Conservation (phyloP, 2,888 invertebrate genomes). For the Candidula unifasciata region DNA sequence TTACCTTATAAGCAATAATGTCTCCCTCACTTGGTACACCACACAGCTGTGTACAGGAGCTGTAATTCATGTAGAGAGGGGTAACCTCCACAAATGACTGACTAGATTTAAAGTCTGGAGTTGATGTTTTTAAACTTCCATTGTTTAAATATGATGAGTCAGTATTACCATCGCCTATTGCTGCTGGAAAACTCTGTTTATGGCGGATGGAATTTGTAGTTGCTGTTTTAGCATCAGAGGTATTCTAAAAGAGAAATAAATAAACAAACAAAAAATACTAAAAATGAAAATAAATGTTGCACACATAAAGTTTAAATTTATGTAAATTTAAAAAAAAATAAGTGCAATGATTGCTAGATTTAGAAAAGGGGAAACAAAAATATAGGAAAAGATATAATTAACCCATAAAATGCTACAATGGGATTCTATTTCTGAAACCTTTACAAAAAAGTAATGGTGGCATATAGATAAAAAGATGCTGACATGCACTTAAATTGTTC, state of each 20-base stretch:
- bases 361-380: no score
- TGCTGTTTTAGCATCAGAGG: background rate
- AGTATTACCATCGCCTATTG: no score
- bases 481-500: no score
- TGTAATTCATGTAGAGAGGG: constrained; percentile 5
- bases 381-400: background rate
- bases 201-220: background rate
- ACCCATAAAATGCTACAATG: no score
- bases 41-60: background rate
- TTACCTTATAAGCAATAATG: constrained; percentile 34
- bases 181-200: background rate
- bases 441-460: no score
- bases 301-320: no score
- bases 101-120: background rate
- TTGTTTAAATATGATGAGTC: no score
- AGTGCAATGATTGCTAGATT: no score
- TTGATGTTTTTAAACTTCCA: background rate
- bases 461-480: no score
- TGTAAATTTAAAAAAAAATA: no score
- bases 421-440: no score
- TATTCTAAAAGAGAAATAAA: background rate
- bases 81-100: background rate
- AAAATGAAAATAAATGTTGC: background rate
- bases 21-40: constrained; percentile 11
- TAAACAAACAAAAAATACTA: background rate